phyloP scores from a whole-genome alignment of 2,797 vertebrate species.

The Aplochiton taeniatus region DNA sequence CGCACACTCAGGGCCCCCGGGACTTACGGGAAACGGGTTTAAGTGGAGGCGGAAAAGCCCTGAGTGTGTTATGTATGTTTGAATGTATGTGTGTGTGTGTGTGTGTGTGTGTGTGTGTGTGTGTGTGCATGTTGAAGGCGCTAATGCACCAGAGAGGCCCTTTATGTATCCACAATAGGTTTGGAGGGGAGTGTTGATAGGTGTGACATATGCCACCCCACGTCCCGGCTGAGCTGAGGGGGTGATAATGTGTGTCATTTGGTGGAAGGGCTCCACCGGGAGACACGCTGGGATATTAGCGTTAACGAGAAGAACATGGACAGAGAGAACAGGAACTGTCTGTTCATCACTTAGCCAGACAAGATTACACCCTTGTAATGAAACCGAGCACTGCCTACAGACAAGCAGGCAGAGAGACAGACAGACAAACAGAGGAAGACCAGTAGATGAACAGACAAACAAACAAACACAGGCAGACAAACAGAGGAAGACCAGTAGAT shows the following conservation, averaged over 20 bases:
- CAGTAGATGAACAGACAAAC: not conserved
- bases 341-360: too few relatives aligned
- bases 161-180: slow-evolving; percentile 36
- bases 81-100: slow-evolving; percentile 12
- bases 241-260: slow-evolving; percentile 68
- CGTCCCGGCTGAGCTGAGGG: slow-evolving; percentile 55
- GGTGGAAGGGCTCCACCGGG: slow-evolving; percentile 56
- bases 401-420: not conserved
- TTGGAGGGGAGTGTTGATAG: slow-evolving; percentile 57
- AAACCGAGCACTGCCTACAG: not conserved
- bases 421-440: not conserved
- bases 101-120: slow-evolving; percentile 15
- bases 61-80: slow-evolving; percentile 1
- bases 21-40: slow-evolving; percentile 40
- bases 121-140: not conserved
- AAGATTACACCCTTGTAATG: too few relatives aligned
- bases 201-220: slow-evolving; percentile 71
- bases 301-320: slow-evolving; percentile 60
- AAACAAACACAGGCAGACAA: too few relatives aligned
- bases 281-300: slow-evolving; percentile 39
- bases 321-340: slow-evolving; percentile 16
- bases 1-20: slow-evolving; percentile 47
- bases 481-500: not conserved
- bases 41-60: slow-evolving; percentile 28
- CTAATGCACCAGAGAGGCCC: slow-evolving; percentile 21